Conservation (phyloP, 2,797 vertebrate species). For the Aphelocoma californica region DNA sequence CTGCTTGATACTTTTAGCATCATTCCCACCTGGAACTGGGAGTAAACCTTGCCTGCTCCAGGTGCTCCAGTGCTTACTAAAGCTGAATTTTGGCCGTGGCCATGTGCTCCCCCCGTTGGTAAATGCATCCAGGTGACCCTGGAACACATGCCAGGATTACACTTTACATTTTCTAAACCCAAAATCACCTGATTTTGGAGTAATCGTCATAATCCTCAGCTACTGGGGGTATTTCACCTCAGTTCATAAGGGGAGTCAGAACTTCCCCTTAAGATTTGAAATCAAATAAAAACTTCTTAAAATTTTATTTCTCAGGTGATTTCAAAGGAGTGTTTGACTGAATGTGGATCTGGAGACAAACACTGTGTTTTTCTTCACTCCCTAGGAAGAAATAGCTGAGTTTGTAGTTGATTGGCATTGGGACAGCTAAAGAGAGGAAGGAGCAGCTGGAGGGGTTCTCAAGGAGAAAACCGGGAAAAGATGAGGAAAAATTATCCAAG, state of each 20-base stretch:
- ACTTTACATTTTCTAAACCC: fast-evolving
- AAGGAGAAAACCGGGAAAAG: background rate
- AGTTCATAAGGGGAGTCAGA: fast-evolving
- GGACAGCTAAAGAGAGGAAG: background rate
- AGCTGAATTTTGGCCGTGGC: background rate
- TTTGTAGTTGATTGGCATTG: background rate
- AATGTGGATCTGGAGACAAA: background rate
- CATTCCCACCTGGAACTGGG: background rate
- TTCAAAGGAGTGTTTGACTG: background rate
- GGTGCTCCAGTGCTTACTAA: background rate
- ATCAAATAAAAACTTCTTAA: background rate
- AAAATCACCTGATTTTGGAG: background rate
- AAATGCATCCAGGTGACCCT: background rate
- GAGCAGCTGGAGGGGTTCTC: background rate
- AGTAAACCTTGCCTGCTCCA: background rate
- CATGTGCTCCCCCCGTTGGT: background rate
- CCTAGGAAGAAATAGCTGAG: background rate
- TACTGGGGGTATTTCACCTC: background rate
- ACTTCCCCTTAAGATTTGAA: background rate
- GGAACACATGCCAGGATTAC: background rate
- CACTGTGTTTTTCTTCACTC: background rate
- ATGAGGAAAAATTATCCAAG: background rate
- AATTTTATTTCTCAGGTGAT: background rate
- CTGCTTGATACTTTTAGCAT: background rate
- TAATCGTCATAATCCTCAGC: fast-evolving